These are phyloP conservation scores for Agriopis marginaria DNA, from an alignment of 2,888 invertebrate genomes.

Conservation along the genomic window DNA sequence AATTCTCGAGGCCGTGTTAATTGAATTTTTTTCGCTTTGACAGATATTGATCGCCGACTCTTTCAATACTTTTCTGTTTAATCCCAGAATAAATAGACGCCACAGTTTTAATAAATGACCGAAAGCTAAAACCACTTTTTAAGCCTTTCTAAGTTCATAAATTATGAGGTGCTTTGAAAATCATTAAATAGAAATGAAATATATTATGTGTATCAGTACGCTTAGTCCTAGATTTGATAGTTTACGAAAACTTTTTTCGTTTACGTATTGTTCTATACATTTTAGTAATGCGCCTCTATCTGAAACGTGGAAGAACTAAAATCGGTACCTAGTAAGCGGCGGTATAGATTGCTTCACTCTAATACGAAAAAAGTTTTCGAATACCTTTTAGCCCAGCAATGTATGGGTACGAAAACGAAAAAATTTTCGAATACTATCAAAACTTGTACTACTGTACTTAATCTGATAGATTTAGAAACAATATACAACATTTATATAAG, in stretches of 20 bases:
- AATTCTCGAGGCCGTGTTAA: slow-evolving; percentile 72
- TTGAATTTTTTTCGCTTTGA: slow-evolving; percentile 78
- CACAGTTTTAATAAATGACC: slow-evolving; percentile 75
- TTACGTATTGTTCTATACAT: too few species aligned
- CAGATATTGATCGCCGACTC: slow-evolving; percentile 78
- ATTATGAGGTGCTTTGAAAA: slow-evolving; percentile 66
- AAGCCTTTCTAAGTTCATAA: slow-evolving; percentile 73
- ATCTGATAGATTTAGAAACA: background rate
- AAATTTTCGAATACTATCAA: too few species aligned
- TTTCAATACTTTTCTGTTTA: slow-evolving; percentile 78
- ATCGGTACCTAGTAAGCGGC: too few species aligned
- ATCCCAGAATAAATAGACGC: slow-evolving; percentile 72
- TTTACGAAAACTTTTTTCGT: too few species aligned
- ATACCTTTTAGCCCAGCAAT: too few species aligned
- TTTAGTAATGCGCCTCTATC: too few species aligned
- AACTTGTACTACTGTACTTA: too few species aligned
- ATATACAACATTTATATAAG: background rate
- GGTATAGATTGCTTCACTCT: too few species aligned
- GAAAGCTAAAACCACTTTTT: slow-evolving; percentile 73
- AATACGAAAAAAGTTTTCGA: too few species aligned
- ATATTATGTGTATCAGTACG: background rate
- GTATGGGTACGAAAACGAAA: too few species aligned
- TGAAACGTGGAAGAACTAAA: too few species aligned
- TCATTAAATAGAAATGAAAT: slow-evolving; percentile 36
- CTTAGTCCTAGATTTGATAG: too few species aligned